Conservation (phyloP, 53 echinoderm and acorn worm species). For the Luidia sarsii region DNA sequence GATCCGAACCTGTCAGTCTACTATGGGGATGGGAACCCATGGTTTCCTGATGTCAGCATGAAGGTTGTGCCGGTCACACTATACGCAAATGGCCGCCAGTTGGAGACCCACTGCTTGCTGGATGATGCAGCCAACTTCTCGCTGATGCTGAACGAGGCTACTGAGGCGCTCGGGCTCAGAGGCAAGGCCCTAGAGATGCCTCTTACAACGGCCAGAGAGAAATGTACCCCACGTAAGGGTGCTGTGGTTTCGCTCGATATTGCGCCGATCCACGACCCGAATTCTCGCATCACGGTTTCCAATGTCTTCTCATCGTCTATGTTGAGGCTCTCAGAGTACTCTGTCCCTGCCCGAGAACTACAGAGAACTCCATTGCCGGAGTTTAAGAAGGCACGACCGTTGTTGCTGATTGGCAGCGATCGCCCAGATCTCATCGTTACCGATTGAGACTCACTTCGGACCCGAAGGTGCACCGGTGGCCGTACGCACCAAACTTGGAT, state of each 20-base stretch:
- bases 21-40: slow-evolving; percentile 1
- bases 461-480: slow-evolving; percentile 26
- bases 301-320: slow-evolving; percentile 3
- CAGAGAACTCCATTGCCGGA: neutral
- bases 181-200: slow-evolving; percentile 2
- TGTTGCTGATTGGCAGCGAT: slow-evolving; percentile 24
- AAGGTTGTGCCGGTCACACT: neutral
- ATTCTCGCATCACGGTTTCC: neutral
- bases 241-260: neutral
- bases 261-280: neutral
- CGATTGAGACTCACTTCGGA: slow-evolving; percentile 17
- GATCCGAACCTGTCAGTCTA: neutral
- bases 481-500: slow-evolving; percentile 20
- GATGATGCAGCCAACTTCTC: slow-evolving; percentile 23
- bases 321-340: slow-evolving; percentile 16
- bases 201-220: slow-evolving; percentile 16
- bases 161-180: neutral
- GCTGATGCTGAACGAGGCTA: slow-evolving; percentile 1
- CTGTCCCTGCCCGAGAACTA: neutral
- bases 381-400: slow-evolving; percentile 9
- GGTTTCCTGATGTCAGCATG: neutral
- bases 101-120: neutral
- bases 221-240: slow-evolving; percentile 26
- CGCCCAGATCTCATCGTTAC: slow-evolving; percentile 14
- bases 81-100: neutral